Base-by-base conservation (phyloP, 2,797 vertebrate species). In the Garrulus glandarius region DNA sequence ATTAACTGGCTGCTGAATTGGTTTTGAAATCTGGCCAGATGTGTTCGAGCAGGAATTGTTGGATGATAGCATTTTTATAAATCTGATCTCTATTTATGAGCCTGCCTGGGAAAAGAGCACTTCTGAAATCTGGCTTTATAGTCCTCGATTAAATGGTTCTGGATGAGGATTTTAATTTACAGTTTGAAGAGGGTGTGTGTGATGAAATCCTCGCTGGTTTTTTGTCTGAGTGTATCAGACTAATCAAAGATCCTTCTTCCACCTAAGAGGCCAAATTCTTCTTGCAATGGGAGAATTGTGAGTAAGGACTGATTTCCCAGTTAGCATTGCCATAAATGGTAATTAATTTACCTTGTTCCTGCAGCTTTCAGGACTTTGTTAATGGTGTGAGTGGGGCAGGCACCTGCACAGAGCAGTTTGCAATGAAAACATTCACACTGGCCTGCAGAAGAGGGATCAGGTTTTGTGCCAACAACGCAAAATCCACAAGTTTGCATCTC, bases 1-100 rank as follows among this genome's bases (percentile, higher is more conserved):
- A 95, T 95, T 93, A 86, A 94, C 30, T 72, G 93, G 77, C 67
- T 95, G 87, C 83, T 94, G 92, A 94, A 94, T 84, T 64, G 1
- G 1, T 90, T 93, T 69, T 87, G 90, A 95, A 88, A 93, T 91
- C 79, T 92, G 84, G 85, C 87, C 95, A 92, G 93, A 94, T 93
- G 95, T 96, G 87, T 89, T 87, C 0, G 4, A 91, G 91, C 72
- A 78, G 92, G 93, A 81, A 78, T 87, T 86, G 89, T 87, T 43
- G 50, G 76, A 10, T 83, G 84, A 80, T n/a, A 82, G 71, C 91
- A 61, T 63, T 95, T 94, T 75, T 83, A 84, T 64, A 74, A 89
- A 85, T 70, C 89, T 77, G 75, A 93, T 93, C 83, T 87, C 91
- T 89, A 92, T 94, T 96, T 93, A 91, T 92, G 59, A 0, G 10